Percentiles rank a stretch among this genome's conserved stretches.
phyloP scores from a whole-genome alignment of 1,140 invertebrate species.

The Centruroides sculpturatus region DNA sequence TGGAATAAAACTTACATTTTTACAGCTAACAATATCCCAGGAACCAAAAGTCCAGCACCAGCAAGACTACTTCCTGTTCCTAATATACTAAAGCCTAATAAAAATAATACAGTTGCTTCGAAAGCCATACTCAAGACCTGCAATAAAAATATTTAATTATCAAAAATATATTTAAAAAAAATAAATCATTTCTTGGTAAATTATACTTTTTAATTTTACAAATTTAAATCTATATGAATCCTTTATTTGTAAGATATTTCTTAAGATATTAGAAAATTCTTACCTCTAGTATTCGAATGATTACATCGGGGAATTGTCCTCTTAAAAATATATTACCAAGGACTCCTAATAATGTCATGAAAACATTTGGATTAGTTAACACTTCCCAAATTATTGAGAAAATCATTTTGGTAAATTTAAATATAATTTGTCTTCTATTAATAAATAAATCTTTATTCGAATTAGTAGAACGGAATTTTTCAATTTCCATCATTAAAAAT shows the following conservation, averaged over 20 bases:
- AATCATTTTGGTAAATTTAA: not conserved
- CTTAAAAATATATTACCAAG: constrained; percentile 64
- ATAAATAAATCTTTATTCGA: constrained; percentile 18
- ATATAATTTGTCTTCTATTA: not conserved
- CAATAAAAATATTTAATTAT: constrained; percentile 37
- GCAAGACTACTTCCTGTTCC: constrained; percentile 42
- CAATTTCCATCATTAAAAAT: constrained; percentile 77
- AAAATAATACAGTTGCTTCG: constrained; percentile 74
- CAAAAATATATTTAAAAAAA: too few species aligned
- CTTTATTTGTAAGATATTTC: too few species aligned
- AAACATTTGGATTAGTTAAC: constrained; percentile 71
- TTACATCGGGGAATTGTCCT: constrained; percentile 2
- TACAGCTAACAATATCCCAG: not conserved
- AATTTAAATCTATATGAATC: too few species aligned
- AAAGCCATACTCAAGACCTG: constrained; percentile 77
- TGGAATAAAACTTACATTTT: not conserved
- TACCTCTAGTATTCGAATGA: constrained; percentile 16
- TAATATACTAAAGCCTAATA: constrained; percentile 80
- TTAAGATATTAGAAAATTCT: constrained; percentile 19
- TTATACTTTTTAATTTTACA: too few species aligned
- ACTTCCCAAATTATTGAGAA: constrained; percentile 44
- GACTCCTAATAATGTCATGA: constrained; percentile 84
- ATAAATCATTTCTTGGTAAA: too few species aligned
- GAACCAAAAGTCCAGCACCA: not conserved
- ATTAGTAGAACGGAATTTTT: constrained; percentile 33